Base-by-base conservation (phyloP, 2,888 invertebrate species). In the Nebria salina region DNA sequence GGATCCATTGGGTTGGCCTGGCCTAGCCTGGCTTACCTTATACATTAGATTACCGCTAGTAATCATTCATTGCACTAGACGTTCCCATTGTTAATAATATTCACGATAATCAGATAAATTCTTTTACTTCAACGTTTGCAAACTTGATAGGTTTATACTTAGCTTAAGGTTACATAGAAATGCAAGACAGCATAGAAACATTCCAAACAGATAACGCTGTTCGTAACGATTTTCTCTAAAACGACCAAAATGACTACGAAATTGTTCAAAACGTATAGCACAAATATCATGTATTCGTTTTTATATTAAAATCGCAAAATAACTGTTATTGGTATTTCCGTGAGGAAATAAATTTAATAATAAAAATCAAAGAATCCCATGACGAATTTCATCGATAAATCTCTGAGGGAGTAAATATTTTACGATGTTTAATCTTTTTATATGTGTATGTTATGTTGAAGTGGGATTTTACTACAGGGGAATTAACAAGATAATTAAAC, bases 401-500 rank as follows among this genome's bases (percentile, higher is more conserved):
- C 54, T 54, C 54, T 13, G 54, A 54, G 54, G 7, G 2, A 54
- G 7, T 54, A 8, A 8, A 11, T 54, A 54, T 54, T 54, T 6
- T 54, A 54, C 54, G 54, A 54, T 43, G 7, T 43, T 43, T 9
- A 43, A 43, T 43, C 43, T 43, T 20, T 34, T 34, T 34, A 34
- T 54, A 54, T 54, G 54, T 54, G 54, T 13, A 54, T 6, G 11
- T 13, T 7, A 54, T 54, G 7, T 54, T 6, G 54, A 54, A 54
- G 7, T 8, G 13, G 13, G 54, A 13, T 54, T 54, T 54, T 54
- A 54, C 54, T 54, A 54, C 13, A 5, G 13, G 2, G 54, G 54
- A 54, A 54, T 54, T 54, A 54, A 54, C 54, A 54, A 54, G 54
- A 54, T 54, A 54, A 54, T 54, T 54, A 54, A 54, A 54, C 54